Evolutionary conservation across 2,113 vertebrate genomes (phyloP).

Genomic region (Nothoprocta pentlandii): DNA sequence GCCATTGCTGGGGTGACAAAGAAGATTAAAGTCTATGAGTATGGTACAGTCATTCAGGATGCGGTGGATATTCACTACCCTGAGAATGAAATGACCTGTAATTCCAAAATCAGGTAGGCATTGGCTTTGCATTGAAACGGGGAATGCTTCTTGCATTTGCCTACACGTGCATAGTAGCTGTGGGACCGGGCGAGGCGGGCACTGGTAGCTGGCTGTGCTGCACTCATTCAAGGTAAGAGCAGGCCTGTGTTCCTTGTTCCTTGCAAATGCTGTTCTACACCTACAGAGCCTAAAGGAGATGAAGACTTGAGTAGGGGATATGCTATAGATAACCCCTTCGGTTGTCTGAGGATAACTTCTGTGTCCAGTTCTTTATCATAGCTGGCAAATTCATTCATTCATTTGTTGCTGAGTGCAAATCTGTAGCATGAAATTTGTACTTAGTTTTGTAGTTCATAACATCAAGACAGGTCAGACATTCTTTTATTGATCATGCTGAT

Average conservation of each 20-base stretch:
- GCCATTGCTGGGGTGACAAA: constrained; percentile 99
- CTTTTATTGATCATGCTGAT: neutral
- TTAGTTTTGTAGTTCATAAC: neutral
- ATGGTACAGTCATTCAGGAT: constrained; percentile 98
- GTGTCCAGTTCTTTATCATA: neutral
- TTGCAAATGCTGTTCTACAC: neutral
- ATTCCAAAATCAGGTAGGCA: constrained; percentile 98
- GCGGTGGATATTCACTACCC: constrained; percentile 99
- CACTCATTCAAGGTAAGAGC: neutral
- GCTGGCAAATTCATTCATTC: neutral
- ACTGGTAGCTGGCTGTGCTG: neutral
- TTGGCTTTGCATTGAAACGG: neutral
- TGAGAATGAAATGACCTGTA: constrained; percentile 99
- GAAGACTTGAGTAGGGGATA: neutral
- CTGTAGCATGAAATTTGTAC: rapidly evolving
- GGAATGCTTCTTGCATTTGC: neutral
- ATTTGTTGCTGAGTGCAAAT: rapidly evolving
- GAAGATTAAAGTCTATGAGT: constrained; percentile 99
- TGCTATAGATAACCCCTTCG: neutral
- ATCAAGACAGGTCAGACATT: neutral
- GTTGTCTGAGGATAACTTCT: neutral
- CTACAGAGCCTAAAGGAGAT: neutral
- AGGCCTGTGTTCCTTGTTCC: rapidly evolving
- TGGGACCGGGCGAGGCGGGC: neutral
- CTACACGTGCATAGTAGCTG: neutral